Conservation (phyloP, 2,888 invertebrate species). For the Drosophila emarginata region DNA sequence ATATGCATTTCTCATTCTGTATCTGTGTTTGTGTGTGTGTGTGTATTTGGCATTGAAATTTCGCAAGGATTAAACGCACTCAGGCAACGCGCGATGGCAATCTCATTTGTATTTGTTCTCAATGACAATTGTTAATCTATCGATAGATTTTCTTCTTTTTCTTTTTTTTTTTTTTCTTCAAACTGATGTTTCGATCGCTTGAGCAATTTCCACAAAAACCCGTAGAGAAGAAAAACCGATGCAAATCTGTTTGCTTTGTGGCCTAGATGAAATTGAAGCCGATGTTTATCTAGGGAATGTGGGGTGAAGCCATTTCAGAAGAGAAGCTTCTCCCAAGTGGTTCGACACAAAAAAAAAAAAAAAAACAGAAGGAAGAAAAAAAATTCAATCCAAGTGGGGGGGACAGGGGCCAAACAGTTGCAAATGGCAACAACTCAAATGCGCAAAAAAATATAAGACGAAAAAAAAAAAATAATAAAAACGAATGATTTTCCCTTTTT, state of each 20-base stretch:
- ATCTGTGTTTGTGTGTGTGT: conserved; percentile 24
- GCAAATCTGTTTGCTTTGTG: conserved; percentile 70
- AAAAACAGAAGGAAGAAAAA: too few relatives aligned
- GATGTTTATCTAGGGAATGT: conserved; percentile 60
- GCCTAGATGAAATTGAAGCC: conserved; percentile 71
- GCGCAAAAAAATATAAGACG: conserved; percentile 19
- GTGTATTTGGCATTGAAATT: conserved; percentile 44
- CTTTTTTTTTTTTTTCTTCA: neutral
- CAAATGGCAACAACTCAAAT: conserved; percentile 14
- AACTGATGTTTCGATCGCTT: conserved; percentile 50
- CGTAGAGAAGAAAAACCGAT: neutral
- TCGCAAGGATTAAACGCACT: conserved; percentile 74
- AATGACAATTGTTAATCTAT: conserved; percentile 42
- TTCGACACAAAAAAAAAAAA: neutral
- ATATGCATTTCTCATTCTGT: neutral
- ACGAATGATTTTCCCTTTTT: conserved; percentile 57
- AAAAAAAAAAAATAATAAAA: neutral
- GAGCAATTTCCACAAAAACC: conserved; percentile 24
- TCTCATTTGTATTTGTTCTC: conserved; percentile 55
- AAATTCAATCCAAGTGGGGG: conserved; percentile 17
- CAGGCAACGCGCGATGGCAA: conserved; percentile 63
- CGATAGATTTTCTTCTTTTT: conserved; percentile 42
- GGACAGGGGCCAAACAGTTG: conserved; percentile 10
- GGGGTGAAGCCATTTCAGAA: neutral
- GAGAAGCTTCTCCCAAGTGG: conserved; percentile 34